Evolutionary conservation across 2,888 invertebrate species (phyloP).

Genomic region (Lasioglossum morio): DNA sequence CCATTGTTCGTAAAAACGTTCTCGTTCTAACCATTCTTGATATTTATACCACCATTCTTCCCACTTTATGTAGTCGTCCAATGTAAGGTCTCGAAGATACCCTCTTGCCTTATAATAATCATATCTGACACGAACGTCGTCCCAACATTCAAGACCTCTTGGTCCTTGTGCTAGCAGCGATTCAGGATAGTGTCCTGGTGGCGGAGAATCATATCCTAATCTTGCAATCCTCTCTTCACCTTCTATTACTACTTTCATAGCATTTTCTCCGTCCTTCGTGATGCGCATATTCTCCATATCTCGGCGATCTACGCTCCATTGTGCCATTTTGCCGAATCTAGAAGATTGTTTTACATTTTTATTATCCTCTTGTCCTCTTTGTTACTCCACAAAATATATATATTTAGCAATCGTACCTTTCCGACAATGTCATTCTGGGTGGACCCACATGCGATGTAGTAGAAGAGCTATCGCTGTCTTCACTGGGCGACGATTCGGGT

Average conservation of each 20-base stretch:
- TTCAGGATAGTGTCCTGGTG: slow-evolving; percentile 92
- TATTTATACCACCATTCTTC: slow-evolving; percentile 98
- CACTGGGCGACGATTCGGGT: slow-evolving; percentile 87
- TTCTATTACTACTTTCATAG: slow-evolving; percentile 91
- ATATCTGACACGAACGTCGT: slow-evolving; percentile 94
- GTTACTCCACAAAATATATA: not conserved
- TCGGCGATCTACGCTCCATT: slow-evolving; percentile 94
- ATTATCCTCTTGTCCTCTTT: not conserved
- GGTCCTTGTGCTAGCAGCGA: slow-evolving; percentile 91
- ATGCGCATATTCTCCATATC: slow-evolving; percentile 95
- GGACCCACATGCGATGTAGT: slow-evolving; percentile 87
- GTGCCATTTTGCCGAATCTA: slow-evolving; percentile 95
- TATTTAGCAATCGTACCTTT: slow-evolving; percentile 84
- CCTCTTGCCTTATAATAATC: slow-evolving; percentile 96
- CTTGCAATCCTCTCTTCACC: slow-evolving; percentile 86
- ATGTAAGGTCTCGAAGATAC: slow-evolving; percentile 91
- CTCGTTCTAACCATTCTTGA: slow-evolving; percentile 95
- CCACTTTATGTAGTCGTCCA: slow-evolving; percentile 96
- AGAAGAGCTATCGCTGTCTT: slow-evolving; percentile 87
- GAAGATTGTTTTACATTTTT: slow-evolving; percentile 24
- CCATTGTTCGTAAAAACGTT: slow-evolving; percentile 91
- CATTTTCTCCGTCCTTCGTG: slow-evolving; percentile 90
- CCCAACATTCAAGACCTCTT: slow-evolving; percentile 92
- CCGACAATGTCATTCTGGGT: slow-evolving; percentile 91
- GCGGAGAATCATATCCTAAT: slow-evolving; percentile 86